Conservation (phyloP, 2,113 vertebrate species). For the Podiceps cristatus region DNA sequence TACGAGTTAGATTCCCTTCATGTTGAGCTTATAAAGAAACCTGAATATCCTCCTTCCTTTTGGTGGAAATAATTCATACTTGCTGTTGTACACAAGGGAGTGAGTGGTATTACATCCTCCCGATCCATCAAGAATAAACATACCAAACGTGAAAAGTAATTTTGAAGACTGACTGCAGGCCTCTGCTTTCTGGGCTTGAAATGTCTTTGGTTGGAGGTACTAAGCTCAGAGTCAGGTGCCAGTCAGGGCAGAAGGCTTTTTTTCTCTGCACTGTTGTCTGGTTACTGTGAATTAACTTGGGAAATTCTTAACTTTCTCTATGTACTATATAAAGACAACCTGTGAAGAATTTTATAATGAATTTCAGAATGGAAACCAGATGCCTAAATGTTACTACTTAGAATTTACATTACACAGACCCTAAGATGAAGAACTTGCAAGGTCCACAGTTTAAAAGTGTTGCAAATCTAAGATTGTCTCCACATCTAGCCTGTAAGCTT, state of each 20-base stretch:
- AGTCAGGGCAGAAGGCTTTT: background rate
- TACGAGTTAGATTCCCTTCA: background rate
- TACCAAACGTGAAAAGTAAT: background rate
- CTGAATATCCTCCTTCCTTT: fast-evolving
- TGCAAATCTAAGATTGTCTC: background rate
- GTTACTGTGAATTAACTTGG: background rate
- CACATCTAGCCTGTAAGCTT: fast-evolving
- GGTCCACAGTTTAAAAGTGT: background rate
- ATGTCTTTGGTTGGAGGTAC: background rate
- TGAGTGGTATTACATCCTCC: background rate
- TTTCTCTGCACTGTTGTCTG: fast-evolving
- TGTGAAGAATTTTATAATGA: background rate
- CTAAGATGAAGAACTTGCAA: too few relatives aligned
- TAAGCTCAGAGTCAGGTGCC: background rate
- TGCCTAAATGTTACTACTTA: fast-evolving
- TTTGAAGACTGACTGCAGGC: background rate
- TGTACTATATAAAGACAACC: fast-evolving
- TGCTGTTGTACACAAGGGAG: background rate
- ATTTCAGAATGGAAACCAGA: background rate
- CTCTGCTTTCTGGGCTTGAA: background rate
- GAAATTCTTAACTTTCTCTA: background rate
- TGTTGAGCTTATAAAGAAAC: background rate
- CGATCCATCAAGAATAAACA: background rate
- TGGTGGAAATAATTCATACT: background rate
- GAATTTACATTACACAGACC: background rate